Evolutionary conservation across 2,797 vertebrate species (phyloP), one percentile per base, ranked within the genome.

Genomic region (Lateolabrax maculatus): DNA sequence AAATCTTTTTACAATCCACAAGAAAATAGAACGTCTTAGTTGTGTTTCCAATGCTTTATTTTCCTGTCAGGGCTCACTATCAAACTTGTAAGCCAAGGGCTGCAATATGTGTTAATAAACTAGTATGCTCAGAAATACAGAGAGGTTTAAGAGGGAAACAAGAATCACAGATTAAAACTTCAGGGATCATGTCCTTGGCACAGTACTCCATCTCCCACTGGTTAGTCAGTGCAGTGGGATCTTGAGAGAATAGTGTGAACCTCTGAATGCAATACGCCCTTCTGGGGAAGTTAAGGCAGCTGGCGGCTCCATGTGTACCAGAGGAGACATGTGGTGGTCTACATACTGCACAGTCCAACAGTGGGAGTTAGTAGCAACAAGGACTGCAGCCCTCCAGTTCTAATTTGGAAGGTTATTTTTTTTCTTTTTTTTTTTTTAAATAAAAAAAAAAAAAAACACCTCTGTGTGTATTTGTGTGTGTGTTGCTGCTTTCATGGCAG

Each of bases 1-100:
- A 55, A 48, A 36, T 21, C 9, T 34, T 57, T 55, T 55, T 11
- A 9, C 9, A 5, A 36, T 69, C 23, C 19, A 44, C 23, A 12
- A 46, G 10, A 62, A 15, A 43, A 43, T 3, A 64, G 6, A 74
- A 62, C 3, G 1, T 43, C 46, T 66, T 23, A 19, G 29, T 39
- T 44, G 18, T 46, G 48, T 77, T 79, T 72, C 4, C 57, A 46
- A n/a, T 41, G 48, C 29, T 83, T 77, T 65, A 55, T 52, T 65
- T 79, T 77, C 13, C 37, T 68, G 25, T 43, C 31, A 72, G 23
- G 51, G 19, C 37, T 80, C 77, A 21, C 48, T 23, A n/a, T 39
- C 6, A 29, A 18, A 16, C 37, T 25, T 62, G 48, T 21, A 77
- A 71, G 61, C 23, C 27, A 49, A 10, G 31, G 7, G 60, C 21